These are phyloP conservation scores for Madoqua kirkii DNA, from an alignment of 2,113 vertebrate genomes.

Conservation along the genomic window DNA sequence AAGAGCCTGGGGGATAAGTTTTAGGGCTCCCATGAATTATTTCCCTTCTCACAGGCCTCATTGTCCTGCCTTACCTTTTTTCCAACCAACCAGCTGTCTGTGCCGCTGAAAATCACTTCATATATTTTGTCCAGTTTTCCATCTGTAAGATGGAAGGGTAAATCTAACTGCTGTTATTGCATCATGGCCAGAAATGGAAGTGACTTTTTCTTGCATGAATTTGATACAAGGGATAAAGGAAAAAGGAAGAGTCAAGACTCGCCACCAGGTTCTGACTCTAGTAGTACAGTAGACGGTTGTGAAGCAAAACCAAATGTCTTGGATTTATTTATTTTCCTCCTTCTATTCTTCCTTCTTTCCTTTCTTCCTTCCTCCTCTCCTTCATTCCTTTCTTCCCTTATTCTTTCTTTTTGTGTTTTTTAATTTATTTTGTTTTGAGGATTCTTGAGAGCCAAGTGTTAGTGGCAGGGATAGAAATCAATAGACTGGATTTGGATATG, in stretches of 20 bases:
- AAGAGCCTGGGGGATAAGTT: background rate
- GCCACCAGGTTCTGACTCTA: background rate
- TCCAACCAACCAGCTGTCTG: background rate
- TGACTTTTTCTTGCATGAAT: background rate
- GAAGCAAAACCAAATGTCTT: background rate
- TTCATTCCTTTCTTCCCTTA: background rate
- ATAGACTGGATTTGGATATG: background rate
- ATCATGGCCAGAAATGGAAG: background rate
- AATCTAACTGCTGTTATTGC: background rate
- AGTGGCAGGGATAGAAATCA: background rate
- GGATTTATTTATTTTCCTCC: background rate
- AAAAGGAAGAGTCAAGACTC: background rate
- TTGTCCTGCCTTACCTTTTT: background rate
- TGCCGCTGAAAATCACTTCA: background rate
- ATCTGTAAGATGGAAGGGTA: background rate
- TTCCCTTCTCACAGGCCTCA: background rate
- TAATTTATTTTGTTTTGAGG: background rate
- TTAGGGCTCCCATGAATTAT: background rate
- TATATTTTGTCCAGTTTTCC: background rate
- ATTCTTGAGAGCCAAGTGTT: background rate
- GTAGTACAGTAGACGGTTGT: background rate
- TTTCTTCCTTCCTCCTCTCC: background rate
- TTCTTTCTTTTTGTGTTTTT: background rate
- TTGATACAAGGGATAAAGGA: background rate
- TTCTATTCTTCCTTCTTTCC: too few relatives aligned